phyloP scores from a whole-genome alignment of 2,113 vertebrate genomes.

The Mobula birostris region DNA sequence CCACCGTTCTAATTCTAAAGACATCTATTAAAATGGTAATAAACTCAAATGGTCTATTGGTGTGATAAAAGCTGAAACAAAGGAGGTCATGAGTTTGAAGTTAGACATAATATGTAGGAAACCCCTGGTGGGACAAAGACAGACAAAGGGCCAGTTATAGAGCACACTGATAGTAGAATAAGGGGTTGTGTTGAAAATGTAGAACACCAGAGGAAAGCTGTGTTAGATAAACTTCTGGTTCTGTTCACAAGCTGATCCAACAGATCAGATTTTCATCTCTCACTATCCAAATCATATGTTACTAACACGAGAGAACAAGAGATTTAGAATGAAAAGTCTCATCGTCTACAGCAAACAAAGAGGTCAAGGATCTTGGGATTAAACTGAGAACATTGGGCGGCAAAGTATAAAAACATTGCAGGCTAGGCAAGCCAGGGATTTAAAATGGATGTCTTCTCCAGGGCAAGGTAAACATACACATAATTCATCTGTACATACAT shows the following conservation, averaged over 20 bases:
- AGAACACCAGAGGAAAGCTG: conserved; percentile 30
- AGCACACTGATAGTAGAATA: neutral
- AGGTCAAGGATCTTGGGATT: neutral
- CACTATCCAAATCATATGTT: neutral
- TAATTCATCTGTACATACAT: too few relatives aligned
- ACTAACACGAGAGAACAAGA: neutral
- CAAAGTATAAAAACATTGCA: neutral
- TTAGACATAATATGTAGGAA: conserved; percentile 22
- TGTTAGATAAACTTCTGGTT: neutral
- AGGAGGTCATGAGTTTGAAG: conserved; percentile 20
- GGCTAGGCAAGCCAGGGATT: too few relatives aligned
- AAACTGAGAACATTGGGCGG: neutral
- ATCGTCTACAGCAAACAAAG: neutral
- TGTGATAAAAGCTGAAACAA: conserved; percentile 38
- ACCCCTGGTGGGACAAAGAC: neutral
- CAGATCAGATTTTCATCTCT: conserved; percentile 21
- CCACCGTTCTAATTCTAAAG: conserved; percentile 45
- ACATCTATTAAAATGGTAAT: conserved; percentile 56
- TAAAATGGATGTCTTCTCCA: too few relatives aligned
- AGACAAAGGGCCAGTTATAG: conserved; percentile 20
- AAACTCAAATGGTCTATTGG: conserved; percentile 42
- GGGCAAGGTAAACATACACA: too few relatives aligned
- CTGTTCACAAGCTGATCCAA: neutral
- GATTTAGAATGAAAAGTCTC: neutral
- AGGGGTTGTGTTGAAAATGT: conserved; percentile 8